Percentiles rank a stretch among this genome's conserved stretches.
These are phyloP conservation scores for Umimayanthus chanpuru DNA, from an alignment of 92 coral and sea anemone species.

Conservation along the genomic window DNA sequence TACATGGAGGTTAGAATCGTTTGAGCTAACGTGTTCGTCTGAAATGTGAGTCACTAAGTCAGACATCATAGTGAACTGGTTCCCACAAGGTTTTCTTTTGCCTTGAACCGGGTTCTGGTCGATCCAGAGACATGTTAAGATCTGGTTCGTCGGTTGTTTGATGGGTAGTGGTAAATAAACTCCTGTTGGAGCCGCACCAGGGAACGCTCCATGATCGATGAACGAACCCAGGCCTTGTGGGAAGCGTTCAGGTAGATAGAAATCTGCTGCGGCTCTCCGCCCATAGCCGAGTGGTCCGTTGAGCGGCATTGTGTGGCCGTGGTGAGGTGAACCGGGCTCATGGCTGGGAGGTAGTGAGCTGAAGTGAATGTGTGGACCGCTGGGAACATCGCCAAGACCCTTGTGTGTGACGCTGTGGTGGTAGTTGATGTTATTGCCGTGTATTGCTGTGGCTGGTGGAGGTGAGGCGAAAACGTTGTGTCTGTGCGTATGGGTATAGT, in stretches of 20 bases:
- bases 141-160: constrained; percentile 95
- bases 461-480: constrained; percentile 80
- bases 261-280: constrained; percentile 68
- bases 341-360: constrained; percentile 78
- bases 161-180: constrained; percentile 78
- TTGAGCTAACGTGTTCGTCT: constrained; percentile 96
- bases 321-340: constrained; percentile 82
- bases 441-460: constrained; percentile 78
- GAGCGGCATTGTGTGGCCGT: constrained; percentile 82
- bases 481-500: constrained; percentile 73
- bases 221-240: constrained; percentile 81
- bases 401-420: constrained; percentile 90
- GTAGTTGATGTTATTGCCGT: constrained; percentile 86
- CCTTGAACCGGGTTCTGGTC: constrained; percentile 91
- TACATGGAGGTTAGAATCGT: constrained; percentile 88
- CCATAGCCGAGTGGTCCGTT: constrained; percentile 72
- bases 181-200: constrained; percentile 81
- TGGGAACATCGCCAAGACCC: constrained; percentile 73
- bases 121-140: constrained; percentile 96
- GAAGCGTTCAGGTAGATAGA: constrained; percentile 78
- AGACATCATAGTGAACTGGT: constrained; percentile 91
- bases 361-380: constrained; percentile 74
- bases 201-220: constrained; percentile 82
- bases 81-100: constrained; percentile 93
- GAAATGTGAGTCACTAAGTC: constrained; percentile 97